A percentile compares a stretch with the other conserved stretches of the same genome.
Conservation (phyloP, 2,113 vertebrate genomes). For the Erpornis zantholeuca region DNA sequence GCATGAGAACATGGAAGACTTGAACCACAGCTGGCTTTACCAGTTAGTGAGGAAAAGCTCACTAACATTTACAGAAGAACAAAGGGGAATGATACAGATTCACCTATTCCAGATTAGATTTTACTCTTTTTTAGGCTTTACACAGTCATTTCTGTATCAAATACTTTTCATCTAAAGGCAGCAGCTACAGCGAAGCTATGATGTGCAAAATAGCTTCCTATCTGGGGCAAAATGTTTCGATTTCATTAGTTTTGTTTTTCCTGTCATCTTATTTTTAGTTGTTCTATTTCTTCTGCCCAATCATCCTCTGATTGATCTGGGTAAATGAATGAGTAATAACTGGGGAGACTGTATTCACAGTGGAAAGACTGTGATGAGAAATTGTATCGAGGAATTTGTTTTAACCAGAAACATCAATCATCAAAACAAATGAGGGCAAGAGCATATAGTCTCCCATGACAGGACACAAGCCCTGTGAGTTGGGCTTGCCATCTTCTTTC, state of each 20-base stretch:
- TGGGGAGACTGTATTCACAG: neutral
- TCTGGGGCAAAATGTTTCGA: neutral
- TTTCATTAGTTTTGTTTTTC: neutral
- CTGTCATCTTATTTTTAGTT: neutral
- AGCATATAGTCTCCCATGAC: rapidly evolving
- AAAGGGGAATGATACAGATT: neutral
- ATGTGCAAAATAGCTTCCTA: neutral
- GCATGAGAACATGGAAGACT: neutral
- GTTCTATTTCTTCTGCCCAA: neutral
- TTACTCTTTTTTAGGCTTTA: neutral
- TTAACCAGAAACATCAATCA: neutral
- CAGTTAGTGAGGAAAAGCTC: neutral
- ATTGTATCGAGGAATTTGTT: neutral
- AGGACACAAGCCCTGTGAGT: neutral
- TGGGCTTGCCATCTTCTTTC: neutral
- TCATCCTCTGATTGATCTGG: neutral
- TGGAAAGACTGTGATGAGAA: neutral
- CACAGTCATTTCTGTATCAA: neutral
- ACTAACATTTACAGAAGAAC: neutral
- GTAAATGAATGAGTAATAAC: neutral
- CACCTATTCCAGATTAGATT: neutral
- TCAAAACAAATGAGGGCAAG: neutral
- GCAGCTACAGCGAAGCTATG: neutral
- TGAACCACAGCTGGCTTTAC: neutral
- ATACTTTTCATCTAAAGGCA: neutral